A percentile compares a stretch with the other conserved stretches of the same genome.
Conservation (phyloP, 1,140 invertebrate species). For the Acromyrmex echinatior region DNA sequence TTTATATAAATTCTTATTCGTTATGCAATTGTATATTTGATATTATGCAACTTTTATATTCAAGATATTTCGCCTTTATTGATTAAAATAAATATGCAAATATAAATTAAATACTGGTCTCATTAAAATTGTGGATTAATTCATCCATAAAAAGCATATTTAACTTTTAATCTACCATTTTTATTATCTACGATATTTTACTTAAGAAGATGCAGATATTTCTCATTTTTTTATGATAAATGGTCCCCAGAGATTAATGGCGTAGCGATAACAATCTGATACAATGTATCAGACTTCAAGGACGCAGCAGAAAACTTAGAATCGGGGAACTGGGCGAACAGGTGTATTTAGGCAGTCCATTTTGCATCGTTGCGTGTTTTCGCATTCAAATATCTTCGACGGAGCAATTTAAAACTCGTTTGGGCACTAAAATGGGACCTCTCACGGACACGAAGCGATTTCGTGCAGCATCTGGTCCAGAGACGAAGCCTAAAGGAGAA, state of each 20-base stretch:
- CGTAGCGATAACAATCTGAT: slow-evolving; percentile 15
- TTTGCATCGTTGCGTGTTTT: slow-evolving; percentile 76
- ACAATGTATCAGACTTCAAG: slow-evolving; percentile 31
- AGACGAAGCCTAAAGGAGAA: slow-evolving; percentile 10
- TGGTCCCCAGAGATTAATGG: not conserved
- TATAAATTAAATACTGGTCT: not conserved
- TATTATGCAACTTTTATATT: not conserved
- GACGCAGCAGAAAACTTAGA: slow-evolving; percentile 26
- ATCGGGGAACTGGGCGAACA: slow-evolving; percentile 47
- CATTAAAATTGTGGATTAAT: not conserved
- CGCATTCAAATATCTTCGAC: slow-evolving; percentile 72
- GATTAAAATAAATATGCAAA: not conserved
- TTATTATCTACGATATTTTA: not conserved
- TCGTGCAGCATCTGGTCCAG: slow-evolving; percentile 79
- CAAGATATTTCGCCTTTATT: not conserved
- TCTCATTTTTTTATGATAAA: not conserved
- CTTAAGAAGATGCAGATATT: not conserved
- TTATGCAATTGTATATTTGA: not conserved
- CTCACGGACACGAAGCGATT: slow-evolving; percentile 64
- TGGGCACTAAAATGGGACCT: slow-evolving; percentile 63
- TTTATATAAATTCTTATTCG: not conserved
- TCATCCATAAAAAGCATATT: not conserved
- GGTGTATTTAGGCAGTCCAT: slow-evolving; percentile 73
- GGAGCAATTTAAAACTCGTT: slow-evolving; percentile 83
- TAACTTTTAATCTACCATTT: slow-evolving; percentile 4